These are phyloP conservation scores for Napeogenes inachia DNA, from an alignment of 2,888 invertebrate genomes.

Conservation along the genomic window DNA sequence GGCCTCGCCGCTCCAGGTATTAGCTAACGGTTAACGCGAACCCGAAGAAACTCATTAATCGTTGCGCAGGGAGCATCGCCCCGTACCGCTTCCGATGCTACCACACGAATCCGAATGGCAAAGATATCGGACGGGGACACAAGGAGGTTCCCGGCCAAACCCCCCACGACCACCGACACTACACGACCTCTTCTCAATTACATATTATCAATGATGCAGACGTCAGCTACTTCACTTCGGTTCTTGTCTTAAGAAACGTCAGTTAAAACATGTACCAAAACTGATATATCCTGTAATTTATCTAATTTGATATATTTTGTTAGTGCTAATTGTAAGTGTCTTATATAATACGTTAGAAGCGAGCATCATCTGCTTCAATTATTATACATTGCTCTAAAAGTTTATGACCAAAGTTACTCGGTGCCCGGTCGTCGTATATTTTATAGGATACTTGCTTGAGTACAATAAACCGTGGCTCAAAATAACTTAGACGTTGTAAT, in stretches of 20 bases:
- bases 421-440: neutral
- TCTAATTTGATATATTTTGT: neutral
- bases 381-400: neutral
- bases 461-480: neutral
- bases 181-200: conserved; percentile 5
- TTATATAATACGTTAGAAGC: neutral
- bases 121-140: too few relatives aligned
- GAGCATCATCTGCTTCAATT: conserved; percentile 1
- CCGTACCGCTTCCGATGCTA: too few relatives aligned
- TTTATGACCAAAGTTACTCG: conserved; percentile 4
- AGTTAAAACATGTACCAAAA: too few relatives aligned
- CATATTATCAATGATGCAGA: conserved; percentile 20
- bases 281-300: too few relatives aligned
- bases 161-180: too few relatives aligned
- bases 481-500: neutral
- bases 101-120: too few relatives aligned
- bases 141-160: too few relatives aligned
- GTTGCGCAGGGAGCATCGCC: too few relatives aligned
- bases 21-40: too few relatives aligned
- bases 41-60: too few relatives aligned
- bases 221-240: conserved; percentile 8
- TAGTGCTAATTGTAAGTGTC: neutral
- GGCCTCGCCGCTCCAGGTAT: too few relatives aligned
- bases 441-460: conserved; percentile 3
- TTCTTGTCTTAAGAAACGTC: neutral